A percentile compares a stretch with the other conserved stretches of the same genome.
These are phyloP conservation scores for Cochlearius cochlearius DNA, from an alignment of 2,113 vertebrate species.

Conservation along the genomic window DNA sequence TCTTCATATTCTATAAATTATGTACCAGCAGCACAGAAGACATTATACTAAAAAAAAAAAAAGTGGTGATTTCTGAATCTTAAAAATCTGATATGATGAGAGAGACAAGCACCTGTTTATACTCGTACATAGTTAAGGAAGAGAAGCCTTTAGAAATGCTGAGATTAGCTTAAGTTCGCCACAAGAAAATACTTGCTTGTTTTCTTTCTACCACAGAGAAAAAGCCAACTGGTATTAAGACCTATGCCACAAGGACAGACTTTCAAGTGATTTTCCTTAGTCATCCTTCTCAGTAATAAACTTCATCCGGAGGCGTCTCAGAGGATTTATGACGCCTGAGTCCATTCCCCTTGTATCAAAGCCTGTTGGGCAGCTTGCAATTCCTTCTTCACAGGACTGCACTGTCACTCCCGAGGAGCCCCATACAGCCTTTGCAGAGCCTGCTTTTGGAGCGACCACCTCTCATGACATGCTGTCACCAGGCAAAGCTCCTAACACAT, in stretches of 20 bases:
- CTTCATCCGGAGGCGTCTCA: not conserved
- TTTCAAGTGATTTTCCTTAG: not conserved
- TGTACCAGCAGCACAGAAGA: not conserved
- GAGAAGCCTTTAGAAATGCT: not conserved
- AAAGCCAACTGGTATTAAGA: not conserved
- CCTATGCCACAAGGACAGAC: not conserved
- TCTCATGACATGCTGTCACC: not conserved
- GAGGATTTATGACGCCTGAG: not conserved
- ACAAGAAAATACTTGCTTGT: not conserved
- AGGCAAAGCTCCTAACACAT: not conserved
- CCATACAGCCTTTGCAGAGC: not conserved
- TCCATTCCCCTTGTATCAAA: not conserved
- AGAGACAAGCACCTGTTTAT: not conserved
- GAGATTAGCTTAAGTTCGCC: not conserved
- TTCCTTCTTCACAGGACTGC: not conserved
- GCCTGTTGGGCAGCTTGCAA: not conserved
- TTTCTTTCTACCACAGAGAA: not conserved
- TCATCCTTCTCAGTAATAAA: not conserved
- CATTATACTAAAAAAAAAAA: not conserved
- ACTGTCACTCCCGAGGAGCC: not conserved
- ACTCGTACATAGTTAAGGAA: not conserved
- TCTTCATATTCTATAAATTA: not conserved
- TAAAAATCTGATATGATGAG: not conserved
- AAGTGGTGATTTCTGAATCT: not conserved
- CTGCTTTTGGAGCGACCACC: not conserved